These are phyloP conservation scores for Caradrina clavipalpis DNA, from an alignment of 2,888 invertebrate species.

Conservation along the genomic window DNA sequence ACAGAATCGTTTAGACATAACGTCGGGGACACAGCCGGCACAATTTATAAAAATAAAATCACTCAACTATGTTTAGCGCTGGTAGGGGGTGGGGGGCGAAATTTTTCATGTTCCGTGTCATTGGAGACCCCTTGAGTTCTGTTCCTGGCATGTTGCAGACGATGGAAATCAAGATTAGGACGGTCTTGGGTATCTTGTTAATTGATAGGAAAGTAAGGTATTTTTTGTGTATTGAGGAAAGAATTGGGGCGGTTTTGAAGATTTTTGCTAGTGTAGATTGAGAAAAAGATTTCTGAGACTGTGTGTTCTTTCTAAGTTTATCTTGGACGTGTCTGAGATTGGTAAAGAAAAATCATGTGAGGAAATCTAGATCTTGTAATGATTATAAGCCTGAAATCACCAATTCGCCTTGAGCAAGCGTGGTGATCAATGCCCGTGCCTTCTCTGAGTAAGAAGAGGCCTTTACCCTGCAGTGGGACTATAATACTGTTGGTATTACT, in stretches of 20 bases:
- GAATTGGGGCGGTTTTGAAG: background rate
- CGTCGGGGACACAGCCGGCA: slow-evolving; percentile 68
- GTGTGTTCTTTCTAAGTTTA: no score
- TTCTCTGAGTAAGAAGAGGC: no score
- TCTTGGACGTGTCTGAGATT: no score
- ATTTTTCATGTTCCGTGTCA: slow-evolving; percentile 74
- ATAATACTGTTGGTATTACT: no score
- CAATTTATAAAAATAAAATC: slow-evolving; percentile 76
- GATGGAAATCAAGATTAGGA: slow-evolving; percentile 42
- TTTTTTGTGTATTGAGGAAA: slow-evolving; percentile 8
- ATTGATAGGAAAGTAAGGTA: slow-evolving; percentile 29
- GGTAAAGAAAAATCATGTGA: no score
- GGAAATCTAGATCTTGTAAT: no score
- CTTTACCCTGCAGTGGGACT: no score
- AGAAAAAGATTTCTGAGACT: no score
- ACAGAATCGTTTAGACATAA: slow-evolving; percentile 50
- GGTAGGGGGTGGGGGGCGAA: slow-evolving; percentile 31
- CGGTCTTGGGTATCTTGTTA: slow-evolving; percentile 42
- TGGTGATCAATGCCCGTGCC: no score
- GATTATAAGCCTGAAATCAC: no score
- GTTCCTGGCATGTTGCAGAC: slow-evolving; percentile 45
- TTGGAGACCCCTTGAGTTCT: slow-evolving; percentile 54
- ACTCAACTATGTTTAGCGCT: slow-evolving; percentile 51
- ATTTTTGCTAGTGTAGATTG: no score
- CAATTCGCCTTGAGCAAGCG: no score